phyloP scores from a whole-genome alignment of 2,888 invertebrate genomes.

The Cosmia pyralina region DNA sequence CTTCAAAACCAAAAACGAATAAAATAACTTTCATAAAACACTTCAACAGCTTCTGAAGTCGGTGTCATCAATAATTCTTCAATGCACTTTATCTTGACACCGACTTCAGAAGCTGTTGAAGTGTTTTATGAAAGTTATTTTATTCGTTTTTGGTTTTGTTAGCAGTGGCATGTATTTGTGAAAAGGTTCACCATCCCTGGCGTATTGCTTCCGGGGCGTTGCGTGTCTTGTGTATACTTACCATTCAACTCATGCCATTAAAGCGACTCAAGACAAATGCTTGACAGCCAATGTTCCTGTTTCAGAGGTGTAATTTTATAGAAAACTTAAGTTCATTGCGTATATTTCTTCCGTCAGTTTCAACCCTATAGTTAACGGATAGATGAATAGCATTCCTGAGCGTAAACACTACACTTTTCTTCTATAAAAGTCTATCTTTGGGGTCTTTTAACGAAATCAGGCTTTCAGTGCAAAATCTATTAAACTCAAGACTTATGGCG shows the following conservation, averaged over 20 bases:
- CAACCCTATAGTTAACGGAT: constrained; percentile 16
- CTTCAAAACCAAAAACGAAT: too few species aligned
- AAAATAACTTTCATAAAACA: too few species aligned
- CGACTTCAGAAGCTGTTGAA: too few species aligned
- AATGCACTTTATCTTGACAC: too few species aligned
- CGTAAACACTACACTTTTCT: background rate
- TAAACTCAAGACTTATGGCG: too few species aligned
- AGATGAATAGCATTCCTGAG: constrained; percentile 19
- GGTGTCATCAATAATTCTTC: too few species aligned
- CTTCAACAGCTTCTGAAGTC: too few species aligned
- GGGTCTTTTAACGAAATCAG: background rate
- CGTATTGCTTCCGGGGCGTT: constrained; percentile 37
- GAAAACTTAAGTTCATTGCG: too few species aligned
- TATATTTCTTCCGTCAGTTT: constrained; percentile 36
- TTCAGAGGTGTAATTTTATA: constrained; percentile 46
- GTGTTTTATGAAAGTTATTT: too few species aligned
- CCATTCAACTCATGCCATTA: constrained; percentile 17
- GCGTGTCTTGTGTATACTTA: constrained; percentile 34
- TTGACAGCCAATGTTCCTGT: constrained; percentile 36
- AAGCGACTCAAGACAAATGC: constrained; percentile 35
- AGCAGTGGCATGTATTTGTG: background rate
- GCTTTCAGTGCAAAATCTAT: too few species aligned
- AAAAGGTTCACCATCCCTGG: constrained; percentile 29
- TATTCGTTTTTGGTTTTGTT: too few species aligned
- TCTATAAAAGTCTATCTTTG: background rate